Conservation (phyloP, 2,113 vertebrate genomes). For the Scomber colias region DNA sequence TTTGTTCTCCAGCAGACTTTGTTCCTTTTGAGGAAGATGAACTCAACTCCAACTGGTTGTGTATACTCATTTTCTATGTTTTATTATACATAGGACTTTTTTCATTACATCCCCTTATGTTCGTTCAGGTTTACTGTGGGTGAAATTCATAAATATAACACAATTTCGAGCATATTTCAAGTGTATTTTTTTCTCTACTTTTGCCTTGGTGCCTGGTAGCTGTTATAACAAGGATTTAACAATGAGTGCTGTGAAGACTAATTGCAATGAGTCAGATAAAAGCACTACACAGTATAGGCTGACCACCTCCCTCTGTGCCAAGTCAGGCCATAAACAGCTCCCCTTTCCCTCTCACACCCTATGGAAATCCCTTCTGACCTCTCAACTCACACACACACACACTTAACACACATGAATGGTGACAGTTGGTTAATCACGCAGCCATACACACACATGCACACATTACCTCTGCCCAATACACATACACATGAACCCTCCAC, state of each 20-base stretch:
- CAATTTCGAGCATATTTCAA: neutral
- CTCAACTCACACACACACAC: constrained; percentile 29
- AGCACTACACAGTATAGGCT: constrained; percentile 62
- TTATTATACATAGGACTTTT: neutral
- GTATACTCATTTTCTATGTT: neutral
- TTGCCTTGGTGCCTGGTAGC: constrained; percentile 17
- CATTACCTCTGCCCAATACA: constrained; percentile 49
- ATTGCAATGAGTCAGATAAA: constrained; percentile 75
- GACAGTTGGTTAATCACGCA: constrained; percentile 63
- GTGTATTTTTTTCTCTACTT: neutral
- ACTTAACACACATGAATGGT: constrained; percentile 26
- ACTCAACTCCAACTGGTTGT: constrained; percentile 21
- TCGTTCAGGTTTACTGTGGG: neutral
- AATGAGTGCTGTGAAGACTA: constrained; percentile 61
- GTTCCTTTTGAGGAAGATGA: constrained; percentile 22
- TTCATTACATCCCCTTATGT: neutral
- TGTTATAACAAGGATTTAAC: constrained; percentile 47
- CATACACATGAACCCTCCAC: constrained; percentile 30
- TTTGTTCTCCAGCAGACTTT: neutral
- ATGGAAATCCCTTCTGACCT: constrained; percentile 68
- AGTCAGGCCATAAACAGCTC: constrained; percentile 76
- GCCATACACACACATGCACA: constrained; percentile 47
- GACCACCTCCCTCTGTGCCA: constrained; percentile 78
- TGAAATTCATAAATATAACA: neutral
- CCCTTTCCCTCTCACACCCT: constrained; percentile 73